These are phyloP conservation scores for Syngnathus acus DNA, from an alignment of 2,797 vertebrate species.

Conservation along the genomic window DNA sequence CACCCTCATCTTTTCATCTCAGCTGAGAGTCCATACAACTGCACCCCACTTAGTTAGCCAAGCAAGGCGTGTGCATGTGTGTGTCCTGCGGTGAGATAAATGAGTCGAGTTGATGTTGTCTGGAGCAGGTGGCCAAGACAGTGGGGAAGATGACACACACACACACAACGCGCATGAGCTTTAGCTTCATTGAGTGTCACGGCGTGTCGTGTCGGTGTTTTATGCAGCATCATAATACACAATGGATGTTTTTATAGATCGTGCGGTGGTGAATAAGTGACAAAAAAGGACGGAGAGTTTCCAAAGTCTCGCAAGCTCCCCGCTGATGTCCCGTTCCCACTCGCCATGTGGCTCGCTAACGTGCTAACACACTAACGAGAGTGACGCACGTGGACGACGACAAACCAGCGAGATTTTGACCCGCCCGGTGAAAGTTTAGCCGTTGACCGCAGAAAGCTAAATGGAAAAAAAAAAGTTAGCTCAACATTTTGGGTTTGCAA, in stretches of 20 bases:
- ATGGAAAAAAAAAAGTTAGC: neutral
- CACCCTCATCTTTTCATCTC: neutral
- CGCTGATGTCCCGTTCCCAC: conserved; percentile 9
- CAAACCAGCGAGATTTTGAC: conserved; percentile 1
- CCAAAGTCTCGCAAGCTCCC: neutral
- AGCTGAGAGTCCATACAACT: neutral
- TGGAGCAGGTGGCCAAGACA: conserved; percentile 74
- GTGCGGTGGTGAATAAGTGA: neutral
- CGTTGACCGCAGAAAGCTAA: neutral
- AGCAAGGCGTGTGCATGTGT: neutral
- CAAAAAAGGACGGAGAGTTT: neutral
- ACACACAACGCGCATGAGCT: conserved; percentile 11
- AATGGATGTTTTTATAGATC: neutral
- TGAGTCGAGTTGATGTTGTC: conserved; percentile 71
- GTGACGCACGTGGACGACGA: neutral
- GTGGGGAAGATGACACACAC: conserved; percentile 53
- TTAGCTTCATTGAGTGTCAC: conserved; percentile 31
- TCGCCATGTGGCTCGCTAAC: conserved; percentile 3
- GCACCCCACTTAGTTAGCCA: neutral
- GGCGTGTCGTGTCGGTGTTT: conserved; percentile 25
- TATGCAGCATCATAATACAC: neutral
- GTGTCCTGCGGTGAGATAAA: conserved; percentile 71
- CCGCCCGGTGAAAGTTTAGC: neutral
- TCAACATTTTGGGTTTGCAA: neutral
- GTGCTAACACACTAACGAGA: conserved; percentile 6